A percentile compares a stretch with the other conserved stretches of the same genome.
Conservation (phyloP, 2,888 invertebrate genomes). For the Seira sanloemensis region DNA sequence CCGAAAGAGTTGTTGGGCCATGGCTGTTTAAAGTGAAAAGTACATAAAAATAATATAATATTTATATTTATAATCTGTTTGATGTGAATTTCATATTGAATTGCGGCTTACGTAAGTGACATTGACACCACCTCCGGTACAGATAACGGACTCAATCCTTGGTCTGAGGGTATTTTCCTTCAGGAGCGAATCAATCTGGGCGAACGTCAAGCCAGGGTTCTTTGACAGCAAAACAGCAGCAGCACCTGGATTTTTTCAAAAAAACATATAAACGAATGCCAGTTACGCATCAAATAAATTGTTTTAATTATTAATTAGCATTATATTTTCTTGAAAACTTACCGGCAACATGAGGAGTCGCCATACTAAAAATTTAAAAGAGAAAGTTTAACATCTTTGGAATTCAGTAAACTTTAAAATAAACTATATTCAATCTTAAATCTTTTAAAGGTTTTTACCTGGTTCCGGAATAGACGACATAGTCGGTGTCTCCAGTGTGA, state of each 20-base stretch:
- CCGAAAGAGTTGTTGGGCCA: slow-evolving; percentile 64
- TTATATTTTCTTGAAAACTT: too few species aligned
- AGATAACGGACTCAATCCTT: slow-evolving; percentile 29
- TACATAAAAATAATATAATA: not conserved
- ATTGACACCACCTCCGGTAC: slow-evolving; percentile 61
- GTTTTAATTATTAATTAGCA: too few species aligned
- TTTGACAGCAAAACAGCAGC: slow-evolving; percentile 49
- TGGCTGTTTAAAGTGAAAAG: slow-evolving; percentile 27
- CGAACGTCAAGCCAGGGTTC: slow-evolving; percentile 24
- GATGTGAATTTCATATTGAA: not conserved
- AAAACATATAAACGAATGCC: not conserved
- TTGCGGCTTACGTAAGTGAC: slow-evolving; percentile 33
- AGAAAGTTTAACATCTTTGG: too few species aligned
- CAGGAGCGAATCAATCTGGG: slow-evolving; percentile 22
- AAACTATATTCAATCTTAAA: too few species aligned
- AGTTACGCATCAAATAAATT: too few species aligned
- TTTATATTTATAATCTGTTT: not conserved
- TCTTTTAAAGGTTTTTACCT: too few species aligned
- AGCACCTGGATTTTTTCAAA: slow-evolving; percentile 9
- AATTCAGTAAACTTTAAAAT: too few species aligned
- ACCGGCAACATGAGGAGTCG: slow-evolving; percentile 45
- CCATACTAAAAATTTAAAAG: too few species aligned
- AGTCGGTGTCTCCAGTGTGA: slow-evolving; percentile 25
- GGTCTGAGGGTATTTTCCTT: slow-evolving; percentile 33
- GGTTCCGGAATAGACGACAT: slow-evolving; percentile 37